These are phyloP conservation scores for Acanthococcus lagerstroemiae DNA, from an alignment of 2,888 invertebrate species.

Conservation along the genomic window DNA sequence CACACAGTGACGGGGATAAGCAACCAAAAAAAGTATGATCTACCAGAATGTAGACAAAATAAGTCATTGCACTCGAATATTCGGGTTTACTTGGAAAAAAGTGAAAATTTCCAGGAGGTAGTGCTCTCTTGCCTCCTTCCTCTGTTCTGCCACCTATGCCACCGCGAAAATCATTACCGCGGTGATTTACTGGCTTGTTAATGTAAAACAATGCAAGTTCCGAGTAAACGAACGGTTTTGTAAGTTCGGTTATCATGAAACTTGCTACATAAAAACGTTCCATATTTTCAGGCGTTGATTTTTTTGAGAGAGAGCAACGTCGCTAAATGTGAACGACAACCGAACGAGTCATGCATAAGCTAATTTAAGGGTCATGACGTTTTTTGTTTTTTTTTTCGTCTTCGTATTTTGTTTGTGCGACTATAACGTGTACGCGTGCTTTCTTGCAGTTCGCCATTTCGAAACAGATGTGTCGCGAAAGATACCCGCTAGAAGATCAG, in stretches of 20 bases:
- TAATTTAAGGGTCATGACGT: neutral
- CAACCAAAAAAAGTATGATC: no score
- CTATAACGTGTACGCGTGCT: neutral
- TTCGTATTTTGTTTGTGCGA: neutral
- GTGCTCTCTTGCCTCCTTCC: no score
- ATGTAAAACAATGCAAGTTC: constrained; percentile 28
- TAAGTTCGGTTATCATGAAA: constrained; percentile 16
- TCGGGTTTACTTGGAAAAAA: no score
- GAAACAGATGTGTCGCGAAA: constrained; percentile 31
- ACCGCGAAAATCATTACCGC: no score
- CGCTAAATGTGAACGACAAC: constrained; percentile 3
- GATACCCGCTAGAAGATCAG: constrained; percentile 46
- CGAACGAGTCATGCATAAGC: neutral
- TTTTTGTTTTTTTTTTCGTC: no score
- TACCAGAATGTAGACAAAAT: no score
- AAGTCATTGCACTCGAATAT: no score
- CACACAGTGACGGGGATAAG: no score
- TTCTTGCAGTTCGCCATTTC: constrained; percentile 11
- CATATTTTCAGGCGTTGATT: constrained; percentile 10
- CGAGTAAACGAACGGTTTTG: neutral
- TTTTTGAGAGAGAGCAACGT: neutral
- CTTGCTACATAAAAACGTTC: constrained; percentile 2
- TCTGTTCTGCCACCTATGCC: no score
- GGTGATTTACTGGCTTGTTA: no score
- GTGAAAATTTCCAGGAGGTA: no score